A percentile compares a stretch with the other conserved stretches of the same genome.
Evolutionary conservation across 2,888 invertebrate species (phyloP).

Genomic region (Ctena decussata): DNA sequence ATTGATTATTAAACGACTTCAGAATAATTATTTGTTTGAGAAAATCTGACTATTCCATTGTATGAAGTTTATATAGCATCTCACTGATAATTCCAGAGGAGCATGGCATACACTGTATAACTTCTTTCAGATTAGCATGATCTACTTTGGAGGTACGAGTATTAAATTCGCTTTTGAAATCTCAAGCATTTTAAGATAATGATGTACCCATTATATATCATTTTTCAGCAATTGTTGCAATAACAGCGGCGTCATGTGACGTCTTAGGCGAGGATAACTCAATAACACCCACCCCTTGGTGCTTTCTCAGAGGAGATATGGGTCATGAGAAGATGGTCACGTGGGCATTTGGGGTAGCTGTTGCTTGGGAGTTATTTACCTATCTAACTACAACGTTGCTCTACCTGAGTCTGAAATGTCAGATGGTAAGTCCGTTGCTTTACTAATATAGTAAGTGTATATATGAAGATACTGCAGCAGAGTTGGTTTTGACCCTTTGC

Average conservation of each 20-base stretch:
- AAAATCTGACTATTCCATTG: too few relatives aligned
- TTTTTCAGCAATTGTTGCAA: background rate
- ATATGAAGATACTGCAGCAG: too few relatives aligned
- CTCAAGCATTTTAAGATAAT: too few relatives aligned
- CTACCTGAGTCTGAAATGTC: background rate
- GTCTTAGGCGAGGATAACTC: background rate
- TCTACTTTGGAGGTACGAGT: too few relatives aligned
- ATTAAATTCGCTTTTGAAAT: too few relatives aligned
- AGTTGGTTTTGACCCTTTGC: background rate
- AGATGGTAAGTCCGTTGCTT: background rate
- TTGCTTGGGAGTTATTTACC: background rate
- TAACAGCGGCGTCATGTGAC: background rate
- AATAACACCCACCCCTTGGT: background rate
- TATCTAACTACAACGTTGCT: background rate
- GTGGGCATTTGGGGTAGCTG: background rate
- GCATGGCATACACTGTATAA: too few relatives aligned
- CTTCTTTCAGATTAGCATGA: too few relatives aligned
- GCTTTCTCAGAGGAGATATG: background rate
- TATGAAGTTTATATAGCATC: too few relatives aligned
- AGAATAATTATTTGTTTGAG: too few relatives aligned
- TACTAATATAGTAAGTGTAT: background rate
- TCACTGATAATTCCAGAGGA: too few relatives aligned
- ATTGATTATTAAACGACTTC: too few relatives aligned
- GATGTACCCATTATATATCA: too few relatives aligned
- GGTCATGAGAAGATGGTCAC: background rate